Conservation (phyloP, 2,797 vertebrate species). For the Caiman crocodilus region DNA sequence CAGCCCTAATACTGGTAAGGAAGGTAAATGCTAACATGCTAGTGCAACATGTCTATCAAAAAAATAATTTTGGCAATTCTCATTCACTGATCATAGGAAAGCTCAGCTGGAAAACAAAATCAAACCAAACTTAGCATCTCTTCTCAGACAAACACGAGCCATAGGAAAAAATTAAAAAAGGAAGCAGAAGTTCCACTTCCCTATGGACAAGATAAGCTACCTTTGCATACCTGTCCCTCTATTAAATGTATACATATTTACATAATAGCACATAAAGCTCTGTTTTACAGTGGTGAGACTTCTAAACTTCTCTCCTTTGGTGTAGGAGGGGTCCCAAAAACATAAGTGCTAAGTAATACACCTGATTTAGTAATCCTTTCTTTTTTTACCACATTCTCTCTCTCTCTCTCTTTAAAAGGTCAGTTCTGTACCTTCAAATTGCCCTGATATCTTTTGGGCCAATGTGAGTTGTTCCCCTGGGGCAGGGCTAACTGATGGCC, state of each 20-base stretch:
- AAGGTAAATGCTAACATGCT: neutral
- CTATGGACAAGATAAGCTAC: neutral
- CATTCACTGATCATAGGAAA: neutral
- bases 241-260: neutral
- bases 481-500: neutral
- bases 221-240: neutral
- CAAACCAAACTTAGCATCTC: neutral
- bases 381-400: neutral
- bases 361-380: neutral
- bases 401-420: neutral
- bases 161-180: conserved; percentile 7
- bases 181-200: neutral
- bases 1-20: neutral
- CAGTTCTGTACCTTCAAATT: accelerated
- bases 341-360: neutral
- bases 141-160: neutral
- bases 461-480: neutral
- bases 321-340: neutral
- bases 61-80: conserved; percentile 40
- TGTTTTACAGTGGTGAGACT: neutral
- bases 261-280: neutral
- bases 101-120: neutral
- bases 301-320: neutral
- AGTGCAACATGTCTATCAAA: neutral
- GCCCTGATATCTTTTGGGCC: accelerated